phyloP scores from a whole-genome alignment of 1,140 invertebrate species.

The Orchestia grillus region DNA sequence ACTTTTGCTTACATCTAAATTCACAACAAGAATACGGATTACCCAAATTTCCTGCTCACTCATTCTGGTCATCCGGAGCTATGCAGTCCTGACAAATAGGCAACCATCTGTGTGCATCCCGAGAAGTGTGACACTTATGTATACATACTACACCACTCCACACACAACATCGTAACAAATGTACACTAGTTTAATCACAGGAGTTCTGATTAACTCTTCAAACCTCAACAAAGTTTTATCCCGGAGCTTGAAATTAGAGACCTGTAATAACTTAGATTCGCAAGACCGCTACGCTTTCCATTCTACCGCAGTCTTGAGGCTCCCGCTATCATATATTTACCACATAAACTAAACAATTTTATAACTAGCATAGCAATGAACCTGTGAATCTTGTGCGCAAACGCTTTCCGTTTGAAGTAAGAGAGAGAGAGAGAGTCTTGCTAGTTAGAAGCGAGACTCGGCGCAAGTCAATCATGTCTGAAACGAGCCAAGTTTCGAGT shows the following conservation, averaged over 20 bases:
- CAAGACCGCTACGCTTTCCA: background rate
- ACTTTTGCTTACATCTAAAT: too few relatives aligned
- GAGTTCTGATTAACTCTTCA: background rate
- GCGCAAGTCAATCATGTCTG: constrained; percentile 35
- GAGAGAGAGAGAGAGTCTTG: background rate
- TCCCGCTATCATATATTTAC: background rate
- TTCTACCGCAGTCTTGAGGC: background rate
- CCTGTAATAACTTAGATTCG: background rate
- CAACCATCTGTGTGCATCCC: too few relatives aligned
- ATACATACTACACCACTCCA: background rate
- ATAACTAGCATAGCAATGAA: background rate
- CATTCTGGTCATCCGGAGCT: too few relatives aligned
- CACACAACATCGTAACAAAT: background rate
- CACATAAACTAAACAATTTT: background rate
- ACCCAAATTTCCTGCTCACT: too few relatives aligned
- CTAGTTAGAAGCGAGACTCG: background rate
- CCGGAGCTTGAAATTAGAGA: background rate
- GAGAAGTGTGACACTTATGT: too few relatives aligned
- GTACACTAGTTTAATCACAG: background rate
- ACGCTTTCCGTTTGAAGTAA: background rate
- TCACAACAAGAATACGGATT: too few relatives aligned
- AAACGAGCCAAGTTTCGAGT: constrained; percentile 52
- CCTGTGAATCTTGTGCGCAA: background rate
- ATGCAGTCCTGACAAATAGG: too few relatives aligned
- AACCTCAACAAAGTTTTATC: background rate